Evolutionary conservation across 1,140 invertebrate species (phyloP).

Genomic region (Cherax destructor): DNA sequence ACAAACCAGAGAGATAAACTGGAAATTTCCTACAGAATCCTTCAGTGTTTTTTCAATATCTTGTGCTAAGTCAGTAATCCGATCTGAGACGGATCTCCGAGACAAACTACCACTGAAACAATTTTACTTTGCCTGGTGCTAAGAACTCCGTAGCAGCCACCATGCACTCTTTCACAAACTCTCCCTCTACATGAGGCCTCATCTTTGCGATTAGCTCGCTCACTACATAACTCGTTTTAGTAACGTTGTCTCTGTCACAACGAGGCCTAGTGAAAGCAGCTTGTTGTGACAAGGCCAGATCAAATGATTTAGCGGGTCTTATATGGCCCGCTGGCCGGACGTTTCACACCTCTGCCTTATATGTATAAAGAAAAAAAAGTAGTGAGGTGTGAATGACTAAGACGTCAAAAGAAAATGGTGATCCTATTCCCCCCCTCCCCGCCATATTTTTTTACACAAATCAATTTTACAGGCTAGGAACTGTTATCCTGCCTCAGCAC

Average conservation of each 20-base stretch:
- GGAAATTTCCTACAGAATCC: constrained; percentile 29
- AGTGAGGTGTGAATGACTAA: too few relatives aligned
- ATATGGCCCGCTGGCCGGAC: too few relatives aligned
- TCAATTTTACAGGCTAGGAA: too few relatives aligned
- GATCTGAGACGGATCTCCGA: constrained; percentile 23
- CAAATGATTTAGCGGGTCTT: too few relatives aligned
- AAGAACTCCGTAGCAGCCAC: constrained; percentile 9
- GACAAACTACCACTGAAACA: constrained; percentile 40
- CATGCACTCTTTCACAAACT: constrained; percentile 48
- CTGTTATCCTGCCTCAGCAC: too few relatives aligned
- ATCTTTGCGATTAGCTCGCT: constrained; percentile 23
- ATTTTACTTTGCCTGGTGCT: constrained; percentile 17
- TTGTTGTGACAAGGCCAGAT: constrained; percentile 19
- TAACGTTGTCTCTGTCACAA: constrained; percentile 24
- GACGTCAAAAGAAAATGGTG: too few relatives aligned
- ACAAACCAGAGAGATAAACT: constrained; percentile 35
- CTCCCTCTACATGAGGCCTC: constrained; percentile 36
- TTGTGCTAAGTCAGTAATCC: constrained; percentile 36
- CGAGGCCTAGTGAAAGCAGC: constrained; percentile 29
- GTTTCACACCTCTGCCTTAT: too few relatives aligned
- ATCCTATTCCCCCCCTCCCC: too few relatives aligned
- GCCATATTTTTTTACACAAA: too few relatives aligned
- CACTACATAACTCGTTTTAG: background rate
- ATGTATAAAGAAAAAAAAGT: too few relatives aligned
- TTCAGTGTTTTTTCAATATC: constrained; percentile 33